phyloP scores from a whole-genome alignment of 2,888 invertebrate genomes.

The Latheticus oryzae region DNA sequence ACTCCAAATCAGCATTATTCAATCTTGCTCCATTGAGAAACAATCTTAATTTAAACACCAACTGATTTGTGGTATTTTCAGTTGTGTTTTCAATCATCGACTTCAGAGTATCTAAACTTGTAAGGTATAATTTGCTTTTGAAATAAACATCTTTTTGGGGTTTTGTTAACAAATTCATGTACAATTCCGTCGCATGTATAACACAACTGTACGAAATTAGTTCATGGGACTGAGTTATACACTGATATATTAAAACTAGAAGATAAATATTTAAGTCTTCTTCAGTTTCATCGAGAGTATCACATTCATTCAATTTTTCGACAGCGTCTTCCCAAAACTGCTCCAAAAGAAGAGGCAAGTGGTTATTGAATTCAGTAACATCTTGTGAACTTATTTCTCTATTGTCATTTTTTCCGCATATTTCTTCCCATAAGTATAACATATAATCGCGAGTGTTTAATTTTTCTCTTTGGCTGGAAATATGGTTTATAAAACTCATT shows the following conservation, averaged over 20 bases:
- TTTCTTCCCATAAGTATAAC: conserved; percentile 28
- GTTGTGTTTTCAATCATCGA: conserved; percentile 10
- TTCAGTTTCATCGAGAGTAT: conserved; percentile 33
- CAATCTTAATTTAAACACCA: conserved; percentile 20
- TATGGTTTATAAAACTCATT: conserved; percentile 39
- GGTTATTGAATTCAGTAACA: conserved; percentile 32
- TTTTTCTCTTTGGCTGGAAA: conserved; percentile 33
- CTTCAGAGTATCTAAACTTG: conserved; percentile 18
- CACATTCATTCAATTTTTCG: conserved; percentile 15
- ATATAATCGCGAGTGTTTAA: conserved; percentile 33
- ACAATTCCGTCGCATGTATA: conserved; percentile 31
- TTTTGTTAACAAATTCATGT: conserved; percentile 31
- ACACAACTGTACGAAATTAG: conserved; percentile 25
- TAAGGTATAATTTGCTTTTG: conserved; percentile 23
- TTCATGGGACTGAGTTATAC: conserved; percentile 38
- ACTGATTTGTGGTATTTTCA: background rate
- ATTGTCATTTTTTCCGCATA: conserved; percentile 7
- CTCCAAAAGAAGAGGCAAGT: conserved; percentile 35
- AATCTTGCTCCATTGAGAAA: conserved; percentile 33
- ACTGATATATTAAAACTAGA: conserved; percentile 36
- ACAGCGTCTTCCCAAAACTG: conserved; percentile 38
- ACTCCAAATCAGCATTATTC: conserved; percentile 20
- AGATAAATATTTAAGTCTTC: conserved; percentile 34
- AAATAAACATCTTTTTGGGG: conserved; percentile 26
- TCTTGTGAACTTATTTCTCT: conserved; percentile 8